A percentile compares a stretch with the other conserved stretches of the same genome.
Evolutionary conservation across 1,140 invertebrate species (phyloP).

Genomic region (Aphidius ervi): DNA sequence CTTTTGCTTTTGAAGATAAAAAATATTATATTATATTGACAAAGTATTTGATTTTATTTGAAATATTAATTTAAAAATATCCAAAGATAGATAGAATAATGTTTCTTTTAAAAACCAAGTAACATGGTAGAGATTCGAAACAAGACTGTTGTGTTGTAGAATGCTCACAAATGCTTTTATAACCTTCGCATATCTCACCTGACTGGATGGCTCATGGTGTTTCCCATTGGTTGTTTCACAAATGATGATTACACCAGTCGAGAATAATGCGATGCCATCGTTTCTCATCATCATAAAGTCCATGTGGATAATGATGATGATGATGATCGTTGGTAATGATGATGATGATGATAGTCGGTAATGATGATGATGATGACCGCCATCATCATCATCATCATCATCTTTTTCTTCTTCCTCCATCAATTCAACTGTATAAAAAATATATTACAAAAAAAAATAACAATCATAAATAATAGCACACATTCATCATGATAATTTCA

Average conservation of each 20-base stretch:
- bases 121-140: constrained; percentile 21
- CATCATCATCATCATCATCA: constrained; percentile 26
- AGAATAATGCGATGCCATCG: constrained; percentile 16
- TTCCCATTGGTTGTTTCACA: constrained; percentile 24
- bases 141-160: constrained; percentile 27
- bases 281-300: background rate
- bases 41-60: no score
- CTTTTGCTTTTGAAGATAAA: no score
- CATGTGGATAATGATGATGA: constrained; percentile 20
- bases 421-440: background rate
- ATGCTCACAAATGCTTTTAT: constrained; percentile 28
- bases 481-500: no score
- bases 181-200: constrained; percentile 21
- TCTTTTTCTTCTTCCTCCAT: background rate
- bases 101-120: no score
- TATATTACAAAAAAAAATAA: constrained; percentile 16
- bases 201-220: constrained; percentile 19
- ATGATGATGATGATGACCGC: constrained; percentile 24
- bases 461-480: constrained; percentile 17
- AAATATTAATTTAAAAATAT: no score
- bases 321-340: constrained; percentile 20
- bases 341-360: constrained; percentile 21
- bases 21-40: no score
- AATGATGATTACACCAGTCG: constrained; percentile 29
- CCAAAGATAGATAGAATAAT: no score